Evolutionary conservation across 2,113 vertebrate species (phyloP).

Genomic region (Rhinogobius similis): DNA sequence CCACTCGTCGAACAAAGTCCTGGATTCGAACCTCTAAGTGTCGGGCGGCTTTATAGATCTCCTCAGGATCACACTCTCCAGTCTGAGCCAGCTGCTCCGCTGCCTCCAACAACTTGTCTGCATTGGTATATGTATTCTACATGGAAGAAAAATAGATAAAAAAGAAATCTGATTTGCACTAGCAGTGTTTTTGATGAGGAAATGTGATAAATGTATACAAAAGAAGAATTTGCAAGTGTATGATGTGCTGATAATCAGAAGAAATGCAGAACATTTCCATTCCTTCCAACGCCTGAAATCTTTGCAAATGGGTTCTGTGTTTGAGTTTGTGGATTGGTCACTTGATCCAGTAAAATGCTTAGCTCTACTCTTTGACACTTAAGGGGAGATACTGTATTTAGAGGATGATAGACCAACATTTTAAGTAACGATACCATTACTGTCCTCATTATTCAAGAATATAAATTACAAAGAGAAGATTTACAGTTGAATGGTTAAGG

Average conservation of each 20-base stretch:
- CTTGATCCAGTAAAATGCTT: no score
- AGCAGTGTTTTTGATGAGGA: no score
- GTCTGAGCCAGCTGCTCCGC: slow-evolving; percentile 98
- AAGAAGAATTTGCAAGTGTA: no score
- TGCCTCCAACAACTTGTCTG: slow-evolving; percentile 97
- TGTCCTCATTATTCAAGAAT: slow-evolving; percentile 7
- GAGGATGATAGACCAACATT: no score
- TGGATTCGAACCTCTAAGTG: slow-evolving; percentile 98
- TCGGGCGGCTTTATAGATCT: slow-evolving; percentile 98
- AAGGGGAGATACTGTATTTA: no score
- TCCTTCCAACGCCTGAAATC: no score
- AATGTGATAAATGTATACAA: no score
- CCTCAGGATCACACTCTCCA: slow-evolving; percentile 97
- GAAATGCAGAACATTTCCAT: no score
- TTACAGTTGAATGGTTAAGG: slow-evolving; percentile 9
- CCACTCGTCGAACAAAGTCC: slow-evolving; percentile 95
- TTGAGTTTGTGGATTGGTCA: no score
- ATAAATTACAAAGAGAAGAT: neutral
- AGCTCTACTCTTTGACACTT: neutral
- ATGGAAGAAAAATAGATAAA: neutral
- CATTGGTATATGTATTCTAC: slow-evolving; percentile 98
- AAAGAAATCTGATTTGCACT: no score
- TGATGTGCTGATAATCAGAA: no score
- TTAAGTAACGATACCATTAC: neutral
- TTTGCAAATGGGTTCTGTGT: no score